Conservation (phyloP, 1,140 invertebrate species). For the Heterodera schachtii region DNA sequence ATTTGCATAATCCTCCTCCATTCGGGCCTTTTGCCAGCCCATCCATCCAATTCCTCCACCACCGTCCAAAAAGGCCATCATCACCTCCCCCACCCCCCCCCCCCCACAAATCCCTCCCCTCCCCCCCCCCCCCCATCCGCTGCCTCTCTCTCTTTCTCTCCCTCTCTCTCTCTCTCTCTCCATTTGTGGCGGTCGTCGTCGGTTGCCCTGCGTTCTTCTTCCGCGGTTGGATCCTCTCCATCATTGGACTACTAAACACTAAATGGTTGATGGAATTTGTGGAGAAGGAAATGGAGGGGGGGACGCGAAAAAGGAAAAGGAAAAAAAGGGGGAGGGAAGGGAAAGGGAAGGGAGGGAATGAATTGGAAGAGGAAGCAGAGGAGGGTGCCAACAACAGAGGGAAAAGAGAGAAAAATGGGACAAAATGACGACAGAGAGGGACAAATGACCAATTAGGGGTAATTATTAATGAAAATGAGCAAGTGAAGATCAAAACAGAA, state of each 20-base stretch:
- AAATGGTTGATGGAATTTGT: conserved; percentile 6
- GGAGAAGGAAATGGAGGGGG: background rate
- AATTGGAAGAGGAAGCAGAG: background rate
- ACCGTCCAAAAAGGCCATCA: background rate
- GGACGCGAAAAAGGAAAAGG: too few species aligned
- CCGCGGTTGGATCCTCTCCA: conserved; percentile 8
- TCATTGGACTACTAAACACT: conserved; percentile 5
- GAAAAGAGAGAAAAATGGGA: too few species aligned
- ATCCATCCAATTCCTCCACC: background rate
- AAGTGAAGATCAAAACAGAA: too few species aligned
- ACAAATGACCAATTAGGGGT: too few species aligned
- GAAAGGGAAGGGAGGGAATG: background rate
- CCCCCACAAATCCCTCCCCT: background rate
- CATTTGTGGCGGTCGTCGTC: conserved; percentile 2
- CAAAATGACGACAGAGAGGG: too few species aligned
- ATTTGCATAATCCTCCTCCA: conserved; percentile 28
- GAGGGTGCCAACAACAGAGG: too few species aligned
- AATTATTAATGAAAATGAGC: too few species aligned
- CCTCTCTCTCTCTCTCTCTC: background rate
- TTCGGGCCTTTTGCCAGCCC: conserved; percentile 10
- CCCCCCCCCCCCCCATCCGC: background rate
- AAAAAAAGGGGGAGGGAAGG: too few species aligned
- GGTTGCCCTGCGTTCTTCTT: background rate
- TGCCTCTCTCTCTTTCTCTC: background rate
- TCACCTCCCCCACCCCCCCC: background rate